Evolutionary conservation across 2,113 vertebrate genomes (phyloP), one percentile per base, ranked within the genome.

Genomic region (Pterophyllum scalare): DNA sequence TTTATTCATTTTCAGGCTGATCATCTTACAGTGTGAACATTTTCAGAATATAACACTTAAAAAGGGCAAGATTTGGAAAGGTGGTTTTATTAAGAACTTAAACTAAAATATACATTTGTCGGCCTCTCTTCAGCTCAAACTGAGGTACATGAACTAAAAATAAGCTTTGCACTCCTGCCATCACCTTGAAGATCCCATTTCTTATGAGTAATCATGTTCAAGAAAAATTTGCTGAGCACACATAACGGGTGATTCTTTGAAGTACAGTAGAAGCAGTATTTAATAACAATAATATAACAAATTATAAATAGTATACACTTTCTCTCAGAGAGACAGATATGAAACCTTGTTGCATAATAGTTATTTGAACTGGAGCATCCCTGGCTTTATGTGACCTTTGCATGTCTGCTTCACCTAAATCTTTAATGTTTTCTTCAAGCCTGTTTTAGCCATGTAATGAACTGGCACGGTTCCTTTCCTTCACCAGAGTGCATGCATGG

Each of bases 301-400:
- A 46, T 67, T 67, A 33, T 26, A 43, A 46, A 65, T 43, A 65
- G n/a, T 65, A 46, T 6, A 43, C 14, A 46, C 17, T 38, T 65
- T 46, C 22, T 46, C 24, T 17, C 24, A 65, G 0, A 8, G 22
- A 65, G 0, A 46, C 38, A 65, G n/a, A 65, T 0, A 62, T 65
- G 38, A 22, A 67, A 67, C 17, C 8, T 38, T 67, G 38, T 70
- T 11, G 15, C 6, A 52, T 52, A 52, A 19, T 19, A 52, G 3
- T 49, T 19, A 52, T 20, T 52, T n/a, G 8, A 31, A n/a, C 19
- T 11, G 4, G 20, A 72, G 58, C 52, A 15, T 79, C 43, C 13
- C 28, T 75, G 77, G 35, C 0, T 1, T 40, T 60, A 22, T 33
- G 13, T 67, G 65, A 82, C 78, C 7, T 81, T 59, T 57, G 24